phyloP scores from a whole-genome alignment of 2,888 invertebrate species.

The Seira sanloemensis region DNA sequence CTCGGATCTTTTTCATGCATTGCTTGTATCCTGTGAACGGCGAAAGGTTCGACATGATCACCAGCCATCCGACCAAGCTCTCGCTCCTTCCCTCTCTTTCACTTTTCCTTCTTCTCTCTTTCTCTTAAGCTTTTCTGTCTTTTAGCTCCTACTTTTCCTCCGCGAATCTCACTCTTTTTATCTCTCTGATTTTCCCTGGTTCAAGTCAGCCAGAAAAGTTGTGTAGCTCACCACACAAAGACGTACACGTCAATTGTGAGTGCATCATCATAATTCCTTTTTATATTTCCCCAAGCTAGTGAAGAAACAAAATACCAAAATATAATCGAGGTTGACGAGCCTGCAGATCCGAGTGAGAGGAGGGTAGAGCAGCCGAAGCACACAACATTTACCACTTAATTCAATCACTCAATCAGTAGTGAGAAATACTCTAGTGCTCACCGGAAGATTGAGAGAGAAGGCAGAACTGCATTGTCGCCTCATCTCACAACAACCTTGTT shows the following conservation, averaged over 20 bases:
- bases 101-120: slow-evolving; percentile 1
- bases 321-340: not conserved
- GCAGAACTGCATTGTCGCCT: too few species aligned
- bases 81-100: not conserved
- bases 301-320: not conserved
- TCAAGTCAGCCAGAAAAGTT: slow-evolving; percentile 52
- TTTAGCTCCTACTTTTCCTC: too few species aligned
- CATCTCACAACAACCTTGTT: too few species aligned
- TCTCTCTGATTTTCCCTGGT: not conserved
- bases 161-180: too few species aligned
- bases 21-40: not conserved
- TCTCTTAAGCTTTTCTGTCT: too few species aligned
- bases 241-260: not conserved
- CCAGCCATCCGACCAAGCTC: slow-evolving; percentile 4
- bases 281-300: not conserved
- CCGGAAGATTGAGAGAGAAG: too few species aligned
- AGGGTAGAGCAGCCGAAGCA: not conserved
- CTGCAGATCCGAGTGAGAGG: not conserved
- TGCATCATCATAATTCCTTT: not conserved
- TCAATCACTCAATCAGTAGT: not conserved
- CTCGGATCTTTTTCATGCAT: not conserved
- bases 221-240: slow-evolving; percentile 30
- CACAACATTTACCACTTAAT: not conserved
- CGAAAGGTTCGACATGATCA: not conserved
- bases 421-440: not conserved